Evolutionary conservation across 1,140 invertebrate species (phyloP).

Genomic region (Episyrphus balteatus): DNA sequence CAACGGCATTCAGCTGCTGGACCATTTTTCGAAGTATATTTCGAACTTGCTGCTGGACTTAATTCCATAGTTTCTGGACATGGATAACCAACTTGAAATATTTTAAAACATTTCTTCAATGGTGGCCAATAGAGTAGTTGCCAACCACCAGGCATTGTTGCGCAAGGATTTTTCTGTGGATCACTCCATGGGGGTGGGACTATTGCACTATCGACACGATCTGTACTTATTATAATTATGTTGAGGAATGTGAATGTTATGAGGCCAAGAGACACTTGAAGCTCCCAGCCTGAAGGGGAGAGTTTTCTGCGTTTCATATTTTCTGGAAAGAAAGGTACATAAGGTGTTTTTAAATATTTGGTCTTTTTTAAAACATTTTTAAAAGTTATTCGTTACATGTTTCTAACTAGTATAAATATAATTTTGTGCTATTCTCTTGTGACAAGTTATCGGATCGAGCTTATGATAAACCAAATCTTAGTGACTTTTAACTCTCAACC

Average conservation of each 20-base stretch:
- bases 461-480: too few relatives aligned
- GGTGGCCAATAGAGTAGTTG: slow-evolving; percentile 71
- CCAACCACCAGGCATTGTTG: slow-evolving; percentile 64
- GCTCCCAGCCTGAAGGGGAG: slow-evolving; percentile 20
- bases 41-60: slow-evolving; percentile 40
- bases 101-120: slow-evolving; percentile 73
- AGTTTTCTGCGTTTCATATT: slow-evolving; percentile 25
- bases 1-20: slow-evolving; percentile 58
- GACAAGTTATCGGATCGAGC: too few relatives aligned
- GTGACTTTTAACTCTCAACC: too few relatives aligned
- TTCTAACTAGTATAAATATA: too few relatives aligned
- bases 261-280: slow-evolving; percentile 21
- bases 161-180: slow-evolving; percentile 67
- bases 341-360: too few relatives aligned
- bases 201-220: slow-evolving; percentile 41
- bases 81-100: slow-evolving; percentile 66
- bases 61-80: slow-evolving; percentile 75
- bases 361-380: too few relatives aligned
- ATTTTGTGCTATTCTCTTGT: too few relatives aligned
- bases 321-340: too few relatives aligned
- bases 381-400: too few relatives aligned
- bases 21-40: slow-evolving; percentile 20
- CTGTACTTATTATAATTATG: slow-evolving; percentile 10
- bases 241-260: slow-evolving; percentile 14
- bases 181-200: slow-evolving; percentile 75